These are phyloP conservation scores for Rhagoletis pomonella DNA, from an alignment of 1,140 invertebrate genomes.

Conservation along the genomic window DNA sequence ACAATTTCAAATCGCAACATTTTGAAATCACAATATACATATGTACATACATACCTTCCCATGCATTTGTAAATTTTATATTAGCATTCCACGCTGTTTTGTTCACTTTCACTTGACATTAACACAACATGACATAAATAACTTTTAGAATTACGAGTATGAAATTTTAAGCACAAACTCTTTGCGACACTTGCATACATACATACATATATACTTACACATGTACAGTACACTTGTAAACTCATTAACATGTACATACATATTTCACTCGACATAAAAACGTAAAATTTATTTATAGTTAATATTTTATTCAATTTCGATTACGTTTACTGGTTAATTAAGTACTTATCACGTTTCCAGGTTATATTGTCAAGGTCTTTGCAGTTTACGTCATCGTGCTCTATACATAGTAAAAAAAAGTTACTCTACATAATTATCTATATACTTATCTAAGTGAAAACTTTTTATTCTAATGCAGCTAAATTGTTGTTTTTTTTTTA, in stretches of 20 bases:
- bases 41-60: not conserved
- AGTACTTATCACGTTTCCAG: not conserved
- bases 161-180: no score
- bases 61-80: not conserved
- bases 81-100: not conserved
- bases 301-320: conserved; percentile 21
- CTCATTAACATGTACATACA: no score
- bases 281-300: conserved; percentile 31
- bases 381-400: not conserved
- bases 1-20: no score
- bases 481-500: not conserved
- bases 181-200: no score
- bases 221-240: no score
- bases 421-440: not conserved
- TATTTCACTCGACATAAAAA: not conserved
- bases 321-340: not conserved
- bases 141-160: no score
- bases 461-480: conserved; percentile 27
- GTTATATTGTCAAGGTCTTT: conserved; percentile 33
- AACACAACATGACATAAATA: not conserved
- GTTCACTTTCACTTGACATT: conserved; percentile 24
- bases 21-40: not conserved
- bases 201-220: no score
- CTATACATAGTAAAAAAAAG: not conserved
- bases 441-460: not conserved